These are phyloP conservation scores for Linnaemya tessellans DNA, from an alignment of 2,888 invertebrate genomes.

Conservation along the genomic window DNA sequence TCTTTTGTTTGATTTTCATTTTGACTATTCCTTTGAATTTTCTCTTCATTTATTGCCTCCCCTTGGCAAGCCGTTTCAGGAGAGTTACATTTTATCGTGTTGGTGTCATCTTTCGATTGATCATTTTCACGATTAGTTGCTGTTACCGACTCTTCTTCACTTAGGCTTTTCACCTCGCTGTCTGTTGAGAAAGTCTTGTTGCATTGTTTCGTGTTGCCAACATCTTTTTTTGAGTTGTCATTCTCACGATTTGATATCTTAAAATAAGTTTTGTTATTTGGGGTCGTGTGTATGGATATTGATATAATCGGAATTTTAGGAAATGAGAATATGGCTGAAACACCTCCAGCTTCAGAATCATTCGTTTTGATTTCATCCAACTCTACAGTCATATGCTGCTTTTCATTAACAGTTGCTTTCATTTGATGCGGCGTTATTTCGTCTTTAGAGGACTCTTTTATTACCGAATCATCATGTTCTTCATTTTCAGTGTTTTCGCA, in stretches of 20 bases:
- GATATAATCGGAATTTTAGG: slow-evolving; percentile 62
- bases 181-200: not conserved
- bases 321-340: slow-evolving; percentile 62
- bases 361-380: slow-evolving; percentile 26
- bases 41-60: not conserved
- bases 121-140: slow-evolving; percentile 42
- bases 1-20: slow-evolving; percentile 18
- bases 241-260: slow-evolving; percentile 61
- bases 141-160: not conserved
- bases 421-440: not conserved
- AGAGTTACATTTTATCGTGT: not conserved
- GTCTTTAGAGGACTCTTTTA: not conserved
- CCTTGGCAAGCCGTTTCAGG: not conserved
- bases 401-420: slow-evolving; percentile 17
- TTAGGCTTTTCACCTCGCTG: not conserved
- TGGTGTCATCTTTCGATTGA: not conserved
- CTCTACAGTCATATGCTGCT: slow-evolving; percentile 57
- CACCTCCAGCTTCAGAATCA: slow-evolving; percentile 29
- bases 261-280: slow-evolving; percentile 58
- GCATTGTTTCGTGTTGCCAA: not conserved
- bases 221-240: slow-evolving; percentile 10
- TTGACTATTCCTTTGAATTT: slow-evolving; percentile 18
- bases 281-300: slow-evolving; percentile 57
- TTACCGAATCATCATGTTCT: not conserved
- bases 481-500: not conserved